These are phyloP conservation scores for Ifrita kowaldi DNA, from an alignment of 2,113 vertebrate species.

Conservation along the genomic window DNA sequence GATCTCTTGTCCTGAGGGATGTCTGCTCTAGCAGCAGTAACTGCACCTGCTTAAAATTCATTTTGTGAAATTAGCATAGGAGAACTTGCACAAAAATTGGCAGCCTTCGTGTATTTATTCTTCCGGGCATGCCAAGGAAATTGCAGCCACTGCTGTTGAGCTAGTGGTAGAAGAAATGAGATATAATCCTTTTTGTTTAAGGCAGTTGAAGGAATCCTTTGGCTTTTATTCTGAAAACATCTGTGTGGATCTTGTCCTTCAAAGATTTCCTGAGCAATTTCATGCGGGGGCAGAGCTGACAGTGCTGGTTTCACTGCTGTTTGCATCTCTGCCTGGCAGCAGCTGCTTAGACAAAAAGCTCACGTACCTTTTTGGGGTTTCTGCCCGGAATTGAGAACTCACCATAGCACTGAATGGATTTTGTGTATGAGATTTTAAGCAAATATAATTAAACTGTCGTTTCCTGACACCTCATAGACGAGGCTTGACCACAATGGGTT, in stretches of 20 bases:
- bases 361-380: background rate
- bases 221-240: background rate
- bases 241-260: slow-evolving; percentile 5
- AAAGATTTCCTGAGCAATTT: slow-evolving; percentile 1
- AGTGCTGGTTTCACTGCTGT: background rate
- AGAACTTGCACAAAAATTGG: background rate
- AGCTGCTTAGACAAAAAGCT: background rate
- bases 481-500: background rate
- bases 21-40: background rate
- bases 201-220: background rate
- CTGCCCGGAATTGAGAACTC: background rate
- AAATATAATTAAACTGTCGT: slow-evolving; percentile 5
- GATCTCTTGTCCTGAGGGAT: background rate
- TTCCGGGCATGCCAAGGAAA: background rate
- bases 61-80: background rate
- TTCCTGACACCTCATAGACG: background rate
- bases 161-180: background rate
- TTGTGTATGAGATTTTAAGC: background rate
- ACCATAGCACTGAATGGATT: background rate
- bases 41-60: background rate
- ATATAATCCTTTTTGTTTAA: background rate
- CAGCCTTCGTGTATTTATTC: background rate
- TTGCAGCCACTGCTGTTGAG: background rate
- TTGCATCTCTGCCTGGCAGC: background rate
- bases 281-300: background rate